These are phyloP conservation scores for Ganaspis sp. DNA, from an alignment of 1,140 invertebrate species.

Conservation along the genomic window DNA sequence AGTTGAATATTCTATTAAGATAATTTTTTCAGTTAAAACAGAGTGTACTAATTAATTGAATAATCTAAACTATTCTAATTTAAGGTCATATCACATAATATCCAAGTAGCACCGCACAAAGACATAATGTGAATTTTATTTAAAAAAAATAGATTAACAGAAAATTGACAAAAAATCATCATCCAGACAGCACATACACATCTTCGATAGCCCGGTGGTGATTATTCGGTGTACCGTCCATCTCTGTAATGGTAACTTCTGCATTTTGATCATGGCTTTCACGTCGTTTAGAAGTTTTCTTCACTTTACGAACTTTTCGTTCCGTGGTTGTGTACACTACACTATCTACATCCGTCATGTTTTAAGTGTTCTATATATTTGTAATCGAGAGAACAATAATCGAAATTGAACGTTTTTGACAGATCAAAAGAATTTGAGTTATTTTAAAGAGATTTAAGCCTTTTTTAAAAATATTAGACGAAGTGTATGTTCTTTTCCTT, in stretches of 20 bases:
- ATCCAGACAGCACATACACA: conserved; percentile 86
- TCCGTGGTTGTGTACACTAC: conserved; percentile 89
- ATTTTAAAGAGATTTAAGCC: not conserved
- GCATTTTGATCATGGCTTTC: conserved; percentile 83
- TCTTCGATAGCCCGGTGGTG: conserved; percentile 81
- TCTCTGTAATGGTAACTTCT: conserved; percentile 88
- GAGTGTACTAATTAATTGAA: no score
- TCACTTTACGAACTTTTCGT: conserved; percentile 92
- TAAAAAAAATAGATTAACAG: not conserved
- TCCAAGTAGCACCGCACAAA: not conserved
- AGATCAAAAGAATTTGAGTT: conserved; percentile 8
- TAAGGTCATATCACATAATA: no score
- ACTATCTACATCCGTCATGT: conserved; percentile 91
- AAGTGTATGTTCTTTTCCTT: conserved; percentile 64
- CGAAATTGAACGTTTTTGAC: conserved; percentile 30
- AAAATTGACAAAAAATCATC: conserved; percentile 43
- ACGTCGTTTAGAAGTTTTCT: conserved; percentile 88
- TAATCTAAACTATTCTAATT: no score
- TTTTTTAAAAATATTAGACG: conserved; percentile 30
- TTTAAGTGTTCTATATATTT: conserved; percentile 5
- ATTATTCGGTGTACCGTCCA: conserved; percentile 83
- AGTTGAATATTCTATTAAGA: no score
- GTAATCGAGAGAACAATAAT: not conserved
- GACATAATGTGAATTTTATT: not conserved
- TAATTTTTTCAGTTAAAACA: no score